These are phyloP conservation scores for Nemopilema nomurai DNA, from an alignment of 30 jellyfish, hydroid and myxozoan species.

Conservation along the genomic window DNA sequence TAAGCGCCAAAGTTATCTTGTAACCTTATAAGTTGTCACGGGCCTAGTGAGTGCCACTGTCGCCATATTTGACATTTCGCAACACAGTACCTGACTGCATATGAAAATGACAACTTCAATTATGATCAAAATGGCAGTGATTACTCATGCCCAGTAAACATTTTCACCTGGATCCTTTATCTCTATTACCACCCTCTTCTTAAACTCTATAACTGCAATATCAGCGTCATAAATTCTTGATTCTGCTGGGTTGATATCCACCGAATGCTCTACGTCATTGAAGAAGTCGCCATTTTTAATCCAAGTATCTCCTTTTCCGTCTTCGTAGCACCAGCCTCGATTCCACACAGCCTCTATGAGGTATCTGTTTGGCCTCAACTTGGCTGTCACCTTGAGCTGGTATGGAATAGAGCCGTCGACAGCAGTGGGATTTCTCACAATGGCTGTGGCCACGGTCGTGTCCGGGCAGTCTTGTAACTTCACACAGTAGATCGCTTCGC, in stretches of 20 bases:
- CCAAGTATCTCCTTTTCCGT: constrained; percentile 26
- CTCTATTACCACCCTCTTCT: not conserved
- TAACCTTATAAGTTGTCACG: no score
- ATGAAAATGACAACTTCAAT: not conserved
- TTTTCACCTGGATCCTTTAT: not conserved
- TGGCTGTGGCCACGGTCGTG: constrained; percentile 1
- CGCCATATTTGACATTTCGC: no score
- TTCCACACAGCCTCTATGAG: constrained; percentile 40
- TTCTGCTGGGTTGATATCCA: constrained; percentile 7
- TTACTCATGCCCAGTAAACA: not conserved
- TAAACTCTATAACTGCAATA: not conserved
- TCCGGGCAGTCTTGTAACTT: constrained; percentile 21
- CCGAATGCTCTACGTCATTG: constrained; percentile 45
- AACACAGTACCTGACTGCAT: not conserved
- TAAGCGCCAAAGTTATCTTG: no score
- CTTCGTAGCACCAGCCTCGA: constrained; percentile 55
- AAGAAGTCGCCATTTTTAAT: constrained; percentile 52
- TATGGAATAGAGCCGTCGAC: constrained; percentile 11
- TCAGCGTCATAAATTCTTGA: not conserved
- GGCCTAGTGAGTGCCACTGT: no score
- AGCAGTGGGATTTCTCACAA: constrained; percentile 7
- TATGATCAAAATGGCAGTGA: not conserved
- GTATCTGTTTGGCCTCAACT: constrained; percentile 33
- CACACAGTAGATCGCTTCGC: constrained; percentile 45
- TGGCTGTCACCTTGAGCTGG: not conserved